Conservation (phyloP, 2,113 vertebrate genomes). For the Apaloderma vittatum region DNA sequence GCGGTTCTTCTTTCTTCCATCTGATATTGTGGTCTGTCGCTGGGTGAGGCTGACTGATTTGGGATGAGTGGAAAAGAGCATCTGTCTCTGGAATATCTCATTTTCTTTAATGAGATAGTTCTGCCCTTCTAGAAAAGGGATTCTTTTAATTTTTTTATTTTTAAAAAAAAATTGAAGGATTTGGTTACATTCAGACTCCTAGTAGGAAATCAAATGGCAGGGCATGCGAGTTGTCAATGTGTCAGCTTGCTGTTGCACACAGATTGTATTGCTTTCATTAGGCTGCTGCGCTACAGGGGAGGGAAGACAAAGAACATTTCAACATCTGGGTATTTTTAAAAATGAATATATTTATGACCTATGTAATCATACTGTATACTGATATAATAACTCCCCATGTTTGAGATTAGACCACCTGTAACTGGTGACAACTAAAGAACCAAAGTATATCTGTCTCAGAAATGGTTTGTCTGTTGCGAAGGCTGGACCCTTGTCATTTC, state of each 20-base stretch:
- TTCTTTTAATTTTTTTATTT: neutral
- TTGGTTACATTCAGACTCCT: neutral
- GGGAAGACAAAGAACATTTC: neutral
- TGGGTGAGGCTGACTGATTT: neutral
- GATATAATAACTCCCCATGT: rapidly evolving
- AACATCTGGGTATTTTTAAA: neutral
- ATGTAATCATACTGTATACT: neutral
- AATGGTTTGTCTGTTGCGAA: neutral
- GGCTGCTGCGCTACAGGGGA: neutral
- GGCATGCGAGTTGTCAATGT: rapidly evolving
- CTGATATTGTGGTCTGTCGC: neutral
- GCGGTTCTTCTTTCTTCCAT: neutral
- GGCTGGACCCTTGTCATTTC: neutral
- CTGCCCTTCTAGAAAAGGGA: neutral
- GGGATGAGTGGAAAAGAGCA: neutral
- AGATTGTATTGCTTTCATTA: neutral
- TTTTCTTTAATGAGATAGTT: neutral
- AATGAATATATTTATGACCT: neutral
- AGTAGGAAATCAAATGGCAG: neutral
- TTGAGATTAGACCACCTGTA: neutral
- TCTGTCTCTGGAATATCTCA: neutral
- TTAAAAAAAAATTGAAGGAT: neutral
- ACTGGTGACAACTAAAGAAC: neutral
- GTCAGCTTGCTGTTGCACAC: neutral
- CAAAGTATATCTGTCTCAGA: neutral